These are phyloP conservation scores for Gonioctena quinquepunctata DNA, from an alignment of 1,140 invertebrate species.

Conservation along the genomic window DNA sequence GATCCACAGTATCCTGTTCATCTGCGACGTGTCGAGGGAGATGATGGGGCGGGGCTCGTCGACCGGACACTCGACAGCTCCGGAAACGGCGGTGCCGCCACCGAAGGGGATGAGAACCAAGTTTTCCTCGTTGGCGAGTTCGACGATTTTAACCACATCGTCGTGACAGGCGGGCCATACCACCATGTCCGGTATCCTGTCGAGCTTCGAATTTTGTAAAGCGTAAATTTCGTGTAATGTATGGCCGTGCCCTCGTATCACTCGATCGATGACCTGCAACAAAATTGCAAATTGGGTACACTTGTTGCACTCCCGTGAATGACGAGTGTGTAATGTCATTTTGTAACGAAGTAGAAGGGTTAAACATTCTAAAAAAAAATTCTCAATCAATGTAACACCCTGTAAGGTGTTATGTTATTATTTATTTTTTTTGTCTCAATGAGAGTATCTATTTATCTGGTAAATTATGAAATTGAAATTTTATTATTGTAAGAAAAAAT, in stretches of 20 bases:
- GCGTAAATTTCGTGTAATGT: conserved; percentile 89
- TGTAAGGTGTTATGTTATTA: too few relatives aligned
- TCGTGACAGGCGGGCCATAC: conserved; percentile 88
- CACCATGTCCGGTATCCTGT: conserved; percentile 90
- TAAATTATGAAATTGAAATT: too few relatives aligned
- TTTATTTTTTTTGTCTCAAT: too few relatives aligned
- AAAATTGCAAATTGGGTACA: too few relatives aligned
- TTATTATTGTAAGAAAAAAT: too few relatives aligned
- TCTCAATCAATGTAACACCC: too few relatives aligned
- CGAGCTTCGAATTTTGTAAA: conserved; percentile 69
- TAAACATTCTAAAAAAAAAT: too few relatives aligned
- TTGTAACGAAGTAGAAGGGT: too few relatives aligned
- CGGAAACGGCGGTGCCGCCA: conserved; percentile 94
- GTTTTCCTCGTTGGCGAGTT: conserved; percentile 73
- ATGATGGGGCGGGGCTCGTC: conserved; percentile 84
- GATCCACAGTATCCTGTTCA: conserved; percentile 95
- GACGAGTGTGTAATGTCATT: too few relatives aligned
- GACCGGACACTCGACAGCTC: conserved; percentile 83
- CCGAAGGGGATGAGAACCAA: conserved; percentile 91
- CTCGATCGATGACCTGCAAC: conserved; percentile 51
- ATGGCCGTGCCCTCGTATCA: conserved; percentile 93
- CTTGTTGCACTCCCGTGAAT: too few relatives aligned
- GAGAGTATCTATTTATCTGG: too few relatives aligned
- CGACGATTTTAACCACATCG: conserved; percentile 81
- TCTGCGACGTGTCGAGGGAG: conserved; percentile 92